Percentiles rank a stretch among this genome's conserved stretches.
Evolutionary conservation across 1,140 invertebrate species (phyloP).

Genomic region (Phocides pigmalion): DNA sequence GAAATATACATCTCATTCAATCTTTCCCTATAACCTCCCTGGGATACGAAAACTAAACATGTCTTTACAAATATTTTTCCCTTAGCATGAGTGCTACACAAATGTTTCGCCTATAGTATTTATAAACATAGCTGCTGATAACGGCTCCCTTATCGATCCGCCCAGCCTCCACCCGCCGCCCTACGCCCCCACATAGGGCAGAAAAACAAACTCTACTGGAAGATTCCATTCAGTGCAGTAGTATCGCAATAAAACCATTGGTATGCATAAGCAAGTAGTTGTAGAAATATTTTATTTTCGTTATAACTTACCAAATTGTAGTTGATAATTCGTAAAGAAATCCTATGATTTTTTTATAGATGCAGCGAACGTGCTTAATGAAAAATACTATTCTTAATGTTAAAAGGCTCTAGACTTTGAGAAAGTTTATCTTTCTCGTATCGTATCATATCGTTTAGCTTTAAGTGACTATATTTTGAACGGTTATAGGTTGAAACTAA

Average conservation of each 20-base stretch:
- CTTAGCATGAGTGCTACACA: background rate
- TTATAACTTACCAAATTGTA: too few relatives aligned
- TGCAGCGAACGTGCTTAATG: too few relatives aligned
- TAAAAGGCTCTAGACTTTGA: too few relatives aligned
- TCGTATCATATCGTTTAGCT: too few relatives aligned
- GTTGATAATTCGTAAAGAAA: too few relatives aligned
- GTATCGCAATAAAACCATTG: background rate
- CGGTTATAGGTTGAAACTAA: too few relatives aligned
- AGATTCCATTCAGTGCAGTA: background rate
- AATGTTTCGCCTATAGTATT: background rate
- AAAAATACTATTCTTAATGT: too few relatives aligned
- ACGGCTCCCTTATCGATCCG: slow-evolving; percentile 20
- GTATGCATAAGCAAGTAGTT: too few relatives aligned
- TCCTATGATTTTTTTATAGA: too few relatives aligned
- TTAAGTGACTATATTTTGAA: too few relatives aligned
- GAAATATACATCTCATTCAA: background rate
- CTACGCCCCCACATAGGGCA: background rate
- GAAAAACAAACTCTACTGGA: slow-evolving; percentile 3
- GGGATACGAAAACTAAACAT: background rate
- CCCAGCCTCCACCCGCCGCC: slow-evolving; percentile 20
- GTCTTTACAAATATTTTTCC: background rate
- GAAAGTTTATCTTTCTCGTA: too few relatives aligned
- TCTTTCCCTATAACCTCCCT: background rate
- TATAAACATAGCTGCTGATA: slow-evolving; percentile 24
- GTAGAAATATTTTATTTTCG: background rate